Percentiles rank a stretch among this genome's conserved stretches.
These are phyloP conservation scores for Scalopus aquaticus DNA, from an alignment of 2,113 vertebrate genomes.

Conservation along the genomic window DNA sequence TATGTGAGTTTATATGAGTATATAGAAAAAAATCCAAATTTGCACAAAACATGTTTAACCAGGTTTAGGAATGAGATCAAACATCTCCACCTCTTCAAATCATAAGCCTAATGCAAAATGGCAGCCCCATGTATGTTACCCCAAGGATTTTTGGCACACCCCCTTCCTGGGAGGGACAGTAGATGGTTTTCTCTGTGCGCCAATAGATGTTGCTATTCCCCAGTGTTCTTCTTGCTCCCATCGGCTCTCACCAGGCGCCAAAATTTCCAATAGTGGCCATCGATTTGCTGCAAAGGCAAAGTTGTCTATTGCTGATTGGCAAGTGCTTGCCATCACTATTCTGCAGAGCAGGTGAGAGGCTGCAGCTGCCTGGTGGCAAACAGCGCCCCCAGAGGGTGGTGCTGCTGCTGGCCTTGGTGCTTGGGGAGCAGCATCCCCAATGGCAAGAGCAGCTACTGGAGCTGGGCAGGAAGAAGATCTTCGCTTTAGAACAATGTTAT, in stretches of 20 bases:
- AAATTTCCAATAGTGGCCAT: neutral
- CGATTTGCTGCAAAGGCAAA: no score
- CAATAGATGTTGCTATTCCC: fast-evolving
- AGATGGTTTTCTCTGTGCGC: neutral
- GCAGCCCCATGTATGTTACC: no score
- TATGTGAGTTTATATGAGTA: neutral
- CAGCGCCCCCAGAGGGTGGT: neutral
- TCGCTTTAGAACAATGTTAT: neutral
- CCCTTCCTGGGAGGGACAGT: neutral
- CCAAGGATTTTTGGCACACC: neutral
- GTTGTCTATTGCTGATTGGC: no score
- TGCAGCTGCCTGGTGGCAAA: neutral
- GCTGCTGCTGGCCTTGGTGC: fast-evolving
- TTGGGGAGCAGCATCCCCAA: no score
- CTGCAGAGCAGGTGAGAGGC: fast-evolving
- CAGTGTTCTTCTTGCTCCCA: neutral
- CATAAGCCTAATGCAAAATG: neutral
- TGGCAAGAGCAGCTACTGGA: fast-evolving
- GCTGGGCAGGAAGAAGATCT: neutral
- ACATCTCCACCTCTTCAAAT: neutral
- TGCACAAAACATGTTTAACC: neutral
- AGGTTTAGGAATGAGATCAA: neutral
- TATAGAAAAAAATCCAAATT: neutral
- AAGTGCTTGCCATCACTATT: no score
- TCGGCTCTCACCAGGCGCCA: neutral